A percentile compares a stretch with the other conserved stretches of the same genome.
Evolutionary conservation across 1,140 invertebrate genomes (phyloP).

Genomic region (Drosophila willistoni): DNA sequence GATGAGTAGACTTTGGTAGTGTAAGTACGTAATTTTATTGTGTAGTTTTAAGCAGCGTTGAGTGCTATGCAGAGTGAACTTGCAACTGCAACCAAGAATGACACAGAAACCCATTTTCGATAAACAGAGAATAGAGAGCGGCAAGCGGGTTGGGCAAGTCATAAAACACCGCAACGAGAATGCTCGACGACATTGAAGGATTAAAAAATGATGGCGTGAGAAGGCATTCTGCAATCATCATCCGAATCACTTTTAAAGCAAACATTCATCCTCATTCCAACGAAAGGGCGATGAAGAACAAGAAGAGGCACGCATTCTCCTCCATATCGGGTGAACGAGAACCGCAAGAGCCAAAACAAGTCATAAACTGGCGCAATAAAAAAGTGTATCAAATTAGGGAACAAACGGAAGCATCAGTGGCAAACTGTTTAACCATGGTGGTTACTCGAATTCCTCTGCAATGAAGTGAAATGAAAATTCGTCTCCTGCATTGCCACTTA

Average conservation of each 20-base stretch:
- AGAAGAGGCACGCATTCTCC: constrained; percentile 19
- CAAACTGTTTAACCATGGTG: not conserved
- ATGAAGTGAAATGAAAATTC: too few relatives aligned
- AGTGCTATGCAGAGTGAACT: constrained; percentile 26
- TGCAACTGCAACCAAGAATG: constrained; percentile 34
- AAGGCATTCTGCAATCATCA: constrained; percentile 76
- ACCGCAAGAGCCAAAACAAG: constrained; percentile 72
- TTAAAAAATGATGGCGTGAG: constrained; percentile 82
- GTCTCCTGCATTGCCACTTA: not conserved
- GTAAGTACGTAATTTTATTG: constrained; percentile 68
- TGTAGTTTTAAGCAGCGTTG: constrained; percentile 59
- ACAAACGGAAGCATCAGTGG: constrained; percentile 45
- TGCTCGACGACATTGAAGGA: constrained; percentile 61
- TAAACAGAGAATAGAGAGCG: too few relatives aligned
- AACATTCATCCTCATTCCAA: constrained; percentile 57
- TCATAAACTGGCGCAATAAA: constrained; percentile 72
- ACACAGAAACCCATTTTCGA: constrained; percentile 63
- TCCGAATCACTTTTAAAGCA: constrained; percentile 61
- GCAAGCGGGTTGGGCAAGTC: constrained; percentile 3
- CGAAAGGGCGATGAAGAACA: not conserved
- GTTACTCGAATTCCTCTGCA: not conserved
- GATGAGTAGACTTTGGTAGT: constrained; percentile 34
- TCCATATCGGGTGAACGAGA: constrained; percentile 39
- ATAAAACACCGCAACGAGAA: constrained; percentile 52
- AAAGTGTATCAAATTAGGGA: constrained; percentile 80